Evolutionary conservation across 2,797 vertebrate species (phyloP).

Genomic region (Mus caroli): DNA sequence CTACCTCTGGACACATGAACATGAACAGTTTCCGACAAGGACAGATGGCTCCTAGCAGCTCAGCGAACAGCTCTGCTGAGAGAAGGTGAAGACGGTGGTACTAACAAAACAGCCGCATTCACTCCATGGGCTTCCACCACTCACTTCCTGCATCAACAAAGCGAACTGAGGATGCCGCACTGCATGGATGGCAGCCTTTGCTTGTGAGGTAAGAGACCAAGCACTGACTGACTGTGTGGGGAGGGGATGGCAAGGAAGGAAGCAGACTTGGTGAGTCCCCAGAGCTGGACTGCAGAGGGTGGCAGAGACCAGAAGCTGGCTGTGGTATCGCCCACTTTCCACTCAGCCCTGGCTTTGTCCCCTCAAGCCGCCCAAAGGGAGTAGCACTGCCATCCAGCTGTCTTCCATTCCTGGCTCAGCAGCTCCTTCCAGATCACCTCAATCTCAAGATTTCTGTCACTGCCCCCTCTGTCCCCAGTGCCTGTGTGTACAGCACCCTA

Average conservation of each 20-base stretch:
- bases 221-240: background rate
- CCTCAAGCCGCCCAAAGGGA: background rate
- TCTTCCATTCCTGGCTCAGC: background rate
- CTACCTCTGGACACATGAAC: background rate
- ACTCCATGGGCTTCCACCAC: background rate
- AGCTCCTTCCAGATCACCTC: background rate
- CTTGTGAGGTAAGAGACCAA: background rate
- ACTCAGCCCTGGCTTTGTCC: background rate
- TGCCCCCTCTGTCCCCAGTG: background rate
- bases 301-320: background rate
- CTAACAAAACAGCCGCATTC: background rate
- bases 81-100: background rate
- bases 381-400: background rate
- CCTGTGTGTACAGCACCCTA: background rate
- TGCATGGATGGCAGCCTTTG: background rate
- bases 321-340: too few relatives aligned
- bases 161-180: background rate
- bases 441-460: background rate
- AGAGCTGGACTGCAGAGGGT: background rate
- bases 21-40: background rate
- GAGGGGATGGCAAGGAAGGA: background rate
- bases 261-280: background rate
- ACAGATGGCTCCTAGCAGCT: fast-evolving
- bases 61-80: background rate
- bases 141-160: background rate